Conservation (phyloP, 2,797 vertebrate genomes). For the Trematomus bernacchii region DNA sequence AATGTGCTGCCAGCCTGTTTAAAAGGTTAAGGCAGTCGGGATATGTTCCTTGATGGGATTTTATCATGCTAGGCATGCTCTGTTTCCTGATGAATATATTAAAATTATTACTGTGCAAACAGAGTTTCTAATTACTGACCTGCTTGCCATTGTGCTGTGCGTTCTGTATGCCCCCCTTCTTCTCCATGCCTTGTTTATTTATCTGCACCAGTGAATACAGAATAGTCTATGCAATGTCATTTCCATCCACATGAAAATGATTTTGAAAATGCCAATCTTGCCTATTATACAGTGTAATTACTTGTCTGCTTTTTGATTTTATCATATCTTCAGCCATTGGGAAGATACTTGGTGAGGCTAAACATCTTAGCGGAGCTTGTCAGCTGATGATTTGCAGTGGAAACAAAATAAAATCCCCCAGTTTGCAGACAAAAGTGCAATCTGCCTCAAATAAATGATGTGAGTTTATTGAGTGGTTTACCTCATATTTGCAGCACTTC, state of each 20-base stretch:
- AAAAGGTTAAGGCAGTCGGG: slow-evolving; percentile 87
- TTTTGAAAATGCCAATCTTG: slow-evolving; percentile 90
- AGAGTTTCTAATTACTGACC: slow-evolving; percentile 94
- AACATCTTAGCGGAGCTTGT: slow-evolving; percentile 81
- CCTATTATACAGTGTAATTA: slow-evolving; percentile 90
- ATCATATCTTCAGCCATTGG: slow-evolving; percentile 84
- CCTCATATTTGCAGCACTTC: slow-evolving; percentile 13
- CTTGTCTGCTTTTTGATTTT: slow-evolving; percentile 87
- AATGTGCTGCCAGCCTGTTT: slow-evolving; percentile 83
- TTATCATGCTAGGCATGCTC: slow-evolving; percentile 88
- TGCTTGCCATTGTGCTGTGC: slow-evolving; percentile 91
- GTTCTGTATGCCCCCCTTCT: slow-evolving; percentile 82
- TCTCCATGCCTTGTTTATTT: slow-evolving; percentile 90
- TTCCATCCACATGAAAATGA: slow-evolving; percentile 89
- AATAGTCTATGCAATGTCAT: slow-evolving; percentile 90
- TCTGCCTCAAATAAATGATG: slow-evolving; percentile 46
- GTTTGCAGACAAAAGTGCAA: slow-evolving; percentile 62
- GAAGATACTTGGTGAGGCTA: slow-evolving; percentile 81
- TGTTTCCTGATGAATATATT: slow-evolving; percentile 93
- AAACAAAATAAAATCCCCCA: slow-evolving; percentile 29
- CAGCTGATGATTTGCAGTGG: slow-evolving; percentile 70
- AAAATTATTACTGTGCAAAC: slow-evolving; percentile 94
- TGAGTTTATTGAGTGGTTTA: slow-evolving; percentile 50
- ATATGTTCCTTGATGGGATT: slow-evolving; percentile 90
- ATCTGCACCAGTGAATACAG: slow-evolving; percentile 91